phyloP scores from a whole-genome alignment of 2,113 vertebrate species.

The Pelusios castaneus region DNA sequence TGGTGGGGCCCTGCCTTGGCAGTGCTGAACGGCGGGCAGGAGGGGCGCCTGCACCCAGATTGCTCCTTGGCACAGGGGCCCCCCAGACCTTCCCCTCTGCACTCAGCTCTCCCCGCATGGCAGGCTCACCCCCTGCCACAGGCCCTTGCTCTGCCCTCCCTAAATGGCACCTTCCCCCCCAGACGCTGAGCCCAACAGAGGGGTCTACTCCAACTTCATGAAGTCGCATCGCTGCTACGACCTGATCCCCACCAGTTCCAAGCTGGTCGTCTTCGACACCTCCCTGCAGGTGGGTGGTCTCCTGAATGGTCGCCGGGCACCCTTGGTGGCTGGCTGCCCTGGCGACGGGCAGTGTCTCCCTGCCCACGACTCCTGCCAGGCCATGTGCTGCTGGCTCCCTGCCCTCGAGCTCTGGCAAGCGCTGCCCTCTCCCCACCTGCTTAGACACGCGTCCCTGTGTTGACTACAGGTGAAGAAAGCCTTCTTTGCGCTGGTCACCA shows the following conservation, averaged over 20 bases:
- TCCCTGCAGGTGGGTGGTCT: conserved; percentile 89
- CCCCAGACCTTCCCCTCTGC: neutral
- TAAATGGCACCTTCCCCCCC: neutral
- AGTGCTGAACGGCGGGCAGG: neutral
- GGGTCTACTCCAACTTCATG: conserved; percentile 94
- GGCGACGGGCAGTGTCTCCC: neutral
- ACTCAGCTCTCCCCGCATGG: neutral
- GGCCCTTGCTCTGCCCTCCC: neutral
- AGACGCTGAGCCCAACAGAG: conserved; percentile 80
- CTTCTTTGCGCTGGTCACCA: conserved; percentile 96
- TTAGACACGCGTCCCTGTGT: neutral
- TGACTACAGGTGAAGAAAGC: conserved; percentile 93
- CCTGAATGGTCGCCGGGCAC: neutral
- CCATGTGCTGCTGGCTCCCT: no score
- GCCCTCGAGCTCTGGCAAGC: neutral
- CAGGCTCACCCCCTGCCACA: neutral
- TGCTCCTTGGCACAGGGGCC: no score
- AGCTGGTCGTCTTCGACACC: conserved; percentile 97
- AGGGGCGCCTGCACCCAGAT: neutral
- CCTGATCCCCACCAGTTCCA: conserved; percentile 97
- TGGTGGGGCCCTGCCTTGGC: neutral
- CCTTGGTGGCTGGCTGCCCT: neutral
- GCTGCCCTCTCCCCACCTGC: neutral
- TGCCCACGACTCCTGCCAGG: no score
- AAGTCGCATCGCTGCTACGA: conserved; percentile 97